These are phyloP conservation scores for Nebria ingens DNA, from an alignment of 1,140 invertebrate species.

Conservation along the genomic window DNA sequence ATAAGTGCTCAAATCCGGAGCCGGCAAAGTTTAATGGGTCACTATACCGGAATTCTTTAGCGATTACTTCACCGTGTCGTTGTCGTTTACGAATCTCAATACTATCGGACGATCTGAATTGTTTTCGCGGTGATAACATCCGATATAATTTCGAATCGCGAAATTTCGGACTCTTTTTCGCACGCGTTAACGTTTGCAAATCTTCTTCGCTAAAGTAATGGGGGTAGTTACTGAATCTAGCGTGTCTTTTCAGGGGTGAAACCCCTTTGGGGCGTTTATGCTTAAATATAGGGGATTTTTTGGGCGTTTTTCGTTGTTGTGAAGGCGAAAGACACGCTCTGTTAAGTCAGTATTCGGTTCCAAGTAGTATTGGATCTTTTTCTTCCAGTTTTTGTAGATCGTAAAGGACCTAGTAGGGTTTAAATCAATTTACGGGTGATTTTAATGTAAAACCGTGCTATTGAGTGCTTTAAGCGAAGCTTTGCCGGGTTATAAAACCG, in stretches of 20 bases:
- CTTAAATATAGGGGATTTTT: slow-evolving; percentile 14
- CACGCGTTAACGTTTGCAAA: neutral
- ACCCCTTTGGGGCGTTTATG: slow-evolving; percentile 15
- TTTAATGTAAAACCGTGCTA: too few species aligned
- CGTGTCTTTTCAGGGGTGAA: slow-evolving; percentile 20
- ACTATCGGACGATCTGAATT: slow-evolving; percentile 10
- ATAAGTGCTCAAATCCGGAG: slow-evolving; percentile 9
- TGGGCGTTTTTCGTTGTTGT: slow-evolving; percentile 11
- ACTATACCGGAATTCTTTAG: neutral
- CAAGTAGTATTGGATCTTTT: slow-evolving; percentile 32
- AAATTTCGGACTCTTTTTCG: too few species aligned
- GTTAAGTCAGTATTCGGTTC: slow-evolving; percentile 37
- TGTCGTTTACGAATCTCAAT: slow-evolving; percentile 11
- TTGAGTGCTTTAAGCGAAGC: too few species aligned
- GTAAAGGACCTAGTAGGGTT: slow-evolving; percentile 43
- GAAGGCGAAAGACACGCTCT: slow-evolving; percentile 33
- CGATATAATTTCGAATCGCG: too few species aligned
- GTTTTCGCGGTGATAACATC: slow-evolving; percentile 2
- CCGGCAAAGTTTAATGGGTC: neutral
- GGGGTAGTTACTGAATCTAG: slow-evolving; percentile 13
- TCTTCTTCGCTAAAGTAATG: neutral
- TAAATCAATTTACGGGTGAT: too few species aligned
- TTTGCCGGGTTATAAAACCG: neutral
- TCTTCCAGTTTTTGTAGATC: slow-evolving; percentile 40
- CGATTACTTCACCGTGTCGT: slow-evolving; percentile 14